A percentile compares a stretch with the other conserved stretches of the same genome.
Evolutionary conservation across 2,797 vertebrate species (phyloP).

Genomic region (Gymnoscopelus braueri): DNA sequence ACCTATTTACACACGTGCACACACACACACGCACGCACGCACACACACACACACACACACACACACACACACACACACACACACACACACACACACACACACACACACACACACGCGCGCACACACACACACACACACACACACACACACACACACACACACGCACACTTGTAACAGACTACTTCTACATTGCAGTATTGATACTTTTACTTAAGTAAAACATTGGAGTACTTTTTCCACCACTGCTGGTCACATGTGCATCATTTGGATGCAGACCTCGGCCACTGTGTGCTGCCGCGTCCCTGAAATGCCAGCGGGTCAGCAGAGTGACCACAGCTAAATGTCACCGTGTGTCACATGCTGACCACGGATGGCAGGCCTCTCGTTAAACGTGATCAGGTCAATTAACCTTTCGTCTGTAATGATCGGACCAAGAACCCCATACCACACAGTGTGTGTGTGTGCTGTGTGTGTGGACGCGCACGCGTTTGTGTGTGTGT

Average conservation of each 20-base stretch:
- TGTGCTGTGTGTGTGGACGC: not conserved
- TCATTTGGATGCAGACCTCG: constrained; percentile 55
- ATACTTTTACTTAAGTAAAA: too few relatives aligned
- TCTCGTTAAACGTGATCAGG: constrained; percentile 73
- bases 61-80: constrained; percentile 9
- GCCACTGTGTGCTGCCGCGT: constrained; percentile 32
- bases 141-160: not conserved
- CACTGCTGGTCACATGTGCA: not conserved
- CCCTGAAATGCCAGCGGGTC: constrained; percentile 68
- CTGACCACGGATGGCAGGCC: constrained; percentile 53
- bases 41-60: constrained; percentile 5
- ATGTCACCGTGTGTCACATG: constrained; percentile 64
- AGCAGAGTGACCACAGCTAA: constrained; percentile 55
- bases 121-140: too few relatives aligned
- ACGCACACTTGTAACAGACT: not conserved
- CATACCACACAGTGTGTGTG: constrained; percentile 23
- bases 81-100: constrained; percentile 29
- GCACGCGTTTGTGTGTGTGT: not conserved
- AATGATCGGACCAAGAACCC: constrained; percentile 24
- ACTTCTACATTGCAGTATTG: too few relatives aligned
- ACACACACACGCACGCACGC: not conserved
- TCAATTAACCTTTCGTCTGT: constrained; percentile 73
- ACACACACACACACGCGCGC: constrained; percentile 11
- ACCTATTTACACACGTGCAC: not conserved
- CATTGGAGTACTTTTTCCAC: too few relatives aligned